Evolutionary conservation across 2,113 vertebrate species (phyloP).

Genomic region (Tamias sibiricus): DNA sequence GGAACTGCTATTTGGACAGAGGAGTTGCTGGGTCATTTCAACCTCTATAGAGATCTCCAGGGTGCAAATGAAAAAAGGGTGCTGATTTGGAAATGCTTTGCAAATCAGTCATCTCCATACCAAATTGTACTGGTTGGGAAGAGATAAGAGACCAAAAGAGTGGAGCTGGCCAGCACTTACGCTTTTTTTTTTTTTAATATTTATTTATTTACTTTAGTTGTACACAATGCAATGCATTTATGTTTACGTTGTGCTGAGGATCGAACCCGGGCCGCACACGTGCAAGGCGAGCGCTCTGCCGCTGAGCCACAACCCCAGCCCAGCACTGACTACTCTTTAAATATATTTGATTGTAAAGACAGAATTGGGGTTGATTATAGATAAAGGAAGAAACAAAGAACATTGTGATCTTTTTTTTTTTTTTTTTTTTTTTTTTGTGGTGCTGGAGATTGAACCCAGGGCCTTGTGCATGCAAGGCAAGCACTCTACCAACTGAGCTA

Average conservation of each 20-base stretch:
- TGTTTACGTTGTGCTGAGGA: no score
- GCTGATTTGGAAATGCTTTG: background rate
- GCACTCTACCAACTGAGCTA: no score
- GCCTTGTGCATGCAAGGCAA: no score
- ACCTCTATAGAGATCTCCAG: background rate
- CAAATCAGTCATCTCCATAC: background rate
- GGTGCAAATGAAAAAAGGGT: background rate
- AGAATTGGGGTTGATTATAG: background rate
- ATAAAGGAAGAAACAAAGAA: background rate
- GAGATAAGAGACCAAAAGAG: background rate
- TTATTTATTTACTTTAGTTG: no score
- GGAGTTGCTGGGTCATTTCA: fast-evolving
- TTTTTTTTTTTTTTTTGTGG: background rate
- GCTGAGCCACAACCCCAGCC: no score
- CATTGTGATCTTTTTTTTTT: background rate
- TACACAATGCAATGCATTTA: no score
- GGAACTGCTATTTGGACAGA: background rate
- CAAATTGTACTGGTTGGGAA: background rate
- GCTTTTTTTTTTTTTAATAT: no score
- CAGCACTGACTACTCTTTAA: background rate
- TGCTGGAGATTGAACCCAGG: no score
- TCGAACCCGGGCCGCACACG: no score
- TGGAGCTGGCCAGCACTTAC: background rate
- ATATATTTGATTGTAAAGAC: background rate
- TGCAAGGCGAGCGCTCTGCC: no score